Percentiles rank a stretch among this genome's conserved stretches.
phyloP scores from a whole-genome alignment of 2,888 invertebrate species.

The Athalia circularis region DNA sequence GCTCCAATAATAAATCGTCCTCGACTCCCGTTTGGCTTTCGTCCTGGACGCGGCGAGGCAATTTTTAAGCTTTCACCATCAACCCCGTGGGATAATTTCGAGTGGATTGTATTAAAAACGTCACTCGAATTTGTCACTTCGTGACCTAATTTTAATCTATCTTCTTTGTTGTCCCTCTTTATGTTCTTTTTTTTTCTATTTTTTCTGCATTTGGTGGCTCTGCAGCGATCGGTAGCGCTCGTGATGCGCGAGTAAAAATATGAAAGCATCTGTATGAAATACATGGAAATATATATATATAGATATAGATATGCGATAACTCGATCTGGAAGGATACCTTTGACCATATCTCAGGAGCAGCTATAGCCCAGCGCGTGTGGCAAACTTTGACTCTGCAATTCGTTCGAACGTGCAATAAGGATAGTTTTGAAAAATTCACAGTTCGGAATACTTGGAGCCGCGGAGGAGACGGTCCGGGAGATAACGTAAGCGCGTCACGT shows the following conservation, averaged over 20 bases:
- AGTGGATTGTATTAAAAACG: too few relatives aligned
- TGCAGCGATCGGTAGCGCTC: slow-evolving; percentile 23
- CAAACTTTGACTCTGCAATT: slow-evolving; percentile 41
- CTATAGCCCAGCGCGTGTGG: neutral
- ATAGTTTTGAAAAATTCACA: slow-evolving; percentile 43
- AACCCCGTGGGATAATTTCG: too few relatives aligned
- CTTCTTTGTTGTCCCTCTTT: too few relatives aligned
- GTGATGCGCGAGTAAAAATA: slow-evolving; percentile 24
- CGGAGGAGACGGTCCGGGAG: neutral
- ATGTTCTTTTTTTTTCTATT: neutral
- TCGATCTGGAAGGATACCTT: slow-evolving; percentile 16
- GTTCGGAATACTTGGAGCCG: neutral
- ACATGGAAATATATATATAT: neutral
- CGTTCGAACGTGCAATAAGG: slow-evolving; percentile 32
- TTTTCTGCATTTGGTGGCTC: neutral
- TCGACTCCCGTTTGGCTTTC: slow-evolving; percentile 4
- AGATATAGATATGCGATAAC: too few relatives aligned
- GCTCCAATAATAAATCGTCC: slow-evolving; percentile 29
- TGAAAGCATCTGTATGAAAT: neutral
- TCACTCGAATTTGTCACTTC: too few relatives aligned
- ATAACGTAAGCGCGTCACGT: slow-evolving; percentile 39
- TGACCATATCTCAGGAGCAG: slow-evolving; percentile 29
- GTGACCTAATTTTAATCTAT: too few relatives aligned
- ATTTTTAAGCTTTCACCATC: neutral
- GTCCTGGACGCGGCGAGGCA: neutral